A percentile compares a stretch with the other conserved stretches of the same genome.
phyloP scores from a whole-genome alignment of 1,140 invertebrate species.

The Anoplolepis gracilipes region DNA sequence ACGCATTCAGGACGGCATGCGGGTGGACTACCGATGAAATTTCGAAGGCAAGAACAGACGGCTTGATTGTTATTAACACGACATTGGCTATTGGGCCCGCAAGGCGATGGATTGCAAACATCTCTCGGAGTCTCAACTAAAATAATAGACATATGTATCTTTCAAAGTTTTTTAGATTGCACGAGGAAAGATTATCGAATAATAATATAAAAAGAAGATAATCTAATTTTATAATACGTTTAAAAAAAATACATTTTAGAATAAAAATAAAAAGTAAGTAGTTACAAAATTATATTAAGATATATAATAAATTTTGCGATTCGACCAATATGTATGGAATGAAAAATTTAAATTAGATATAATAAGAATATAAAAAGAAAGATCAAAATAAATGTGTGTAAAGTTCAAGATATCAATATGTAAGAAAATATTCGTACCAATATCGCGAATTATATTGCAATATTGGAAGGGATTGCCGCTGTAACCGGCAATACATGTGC shows the following conservation, averaged over 20 bases:
- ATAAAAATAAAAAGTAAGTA: conserved; percentile 82
- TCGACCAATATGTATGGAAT: background rate
- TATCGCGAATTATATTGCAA: conserved; percentile 73
- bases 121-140: conserved; percentile 78
- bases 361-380: background rate
- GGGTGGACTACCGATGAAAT: conserved; percentile 90
- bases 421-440: conserved; percentile 25
- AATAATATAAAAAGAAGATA: background rate
- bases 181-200: background rate
- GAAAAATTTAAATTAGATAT: background rate
- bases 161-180: background rate
- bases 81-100: conserved; percentile 93
- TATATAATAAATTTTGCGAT: background rate
- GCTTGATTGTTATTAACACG: conserved; percentile 88
- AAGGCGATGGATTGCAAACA: conserved; percentile 92
- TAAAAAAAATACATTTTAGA: conserved; percentile 13
- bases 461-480: conserved; percentile 89
- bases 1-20: conserved; percentile 93
- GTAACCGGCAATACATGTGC: conserved; percentile 88
- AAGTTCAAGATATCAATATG: background rate
- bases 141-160: conserved; percentile 11
- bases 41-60: conserved; percentile 90
- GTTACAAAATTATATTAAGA: conserved; percentile 64
- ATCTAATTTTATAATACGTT: conserved; percentile 77
- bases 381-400: background rate